Conservation (phyloP, 2,797 vertebrate genomes). For the Mionectes olivaceus region DNA sequence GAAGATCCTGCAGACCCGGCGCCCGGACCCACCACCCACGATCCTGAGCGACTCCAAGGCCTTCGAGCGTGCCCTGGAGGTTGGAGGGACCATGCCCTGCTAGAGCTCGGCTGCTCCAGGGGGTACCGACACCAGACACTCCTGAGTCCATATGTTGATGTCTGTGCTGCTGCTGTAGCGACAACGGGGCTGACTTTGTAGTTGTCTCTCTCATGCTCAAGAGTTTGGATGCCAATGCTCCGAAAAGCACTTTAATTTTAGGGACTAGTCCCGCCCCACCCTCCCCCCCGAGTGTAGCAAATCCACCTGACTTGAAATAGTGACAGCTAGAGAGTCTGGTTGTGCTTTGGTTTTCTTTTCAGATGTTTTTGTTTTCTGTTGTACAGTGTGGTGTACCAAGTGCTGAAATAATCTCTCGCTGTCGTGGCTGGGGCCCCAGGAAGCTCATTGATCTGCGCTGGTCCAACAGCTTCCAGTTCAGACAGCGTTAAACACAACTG, state of each 20-base stretch:
- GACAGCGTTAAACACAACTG: not conserved
- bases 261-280: constrained; percentile 15
- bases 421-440: constrained; percentile 25
- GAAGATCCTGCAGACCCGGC: constrained; percentile 94
- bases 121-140: not conserved
- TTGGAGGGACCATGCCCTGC: constrained; percentile 23
- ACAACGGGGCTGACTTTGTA: constrained; percentile 48
- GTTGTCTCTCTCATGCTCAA: constrained; percentile 63
- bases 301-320: constrained; percentile 67
- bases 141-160: not conserved
- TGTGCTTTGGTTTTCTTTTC: not conserved
- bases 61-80: constrained; percentile 67
- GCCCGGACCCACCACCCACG: constrained; percentile 85
- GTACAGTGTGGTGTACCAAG: constrained; percentile 28
- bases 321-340: constrained; percentile 40
- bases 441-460: constrained; percentile 21
- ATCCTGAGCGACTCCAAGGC: constrained; percentile 80
- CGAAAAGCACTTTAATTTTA: constrained; percentile 74
- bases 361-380: constrained; percentile 31
- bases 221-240: constrained; percentile 58
- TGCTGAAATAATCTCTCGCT: constrained; percentile 25
- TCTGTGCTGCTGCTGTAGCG: constrained; percentile 44
- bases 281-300: constrained; percentile 36
- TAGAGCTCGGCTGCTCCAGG: not conserved
- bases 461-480: constrained; percentile 32